Conservation (phyloP, 2,113 vertebrate genomes). For the Catharus bicknelli region DNA sequence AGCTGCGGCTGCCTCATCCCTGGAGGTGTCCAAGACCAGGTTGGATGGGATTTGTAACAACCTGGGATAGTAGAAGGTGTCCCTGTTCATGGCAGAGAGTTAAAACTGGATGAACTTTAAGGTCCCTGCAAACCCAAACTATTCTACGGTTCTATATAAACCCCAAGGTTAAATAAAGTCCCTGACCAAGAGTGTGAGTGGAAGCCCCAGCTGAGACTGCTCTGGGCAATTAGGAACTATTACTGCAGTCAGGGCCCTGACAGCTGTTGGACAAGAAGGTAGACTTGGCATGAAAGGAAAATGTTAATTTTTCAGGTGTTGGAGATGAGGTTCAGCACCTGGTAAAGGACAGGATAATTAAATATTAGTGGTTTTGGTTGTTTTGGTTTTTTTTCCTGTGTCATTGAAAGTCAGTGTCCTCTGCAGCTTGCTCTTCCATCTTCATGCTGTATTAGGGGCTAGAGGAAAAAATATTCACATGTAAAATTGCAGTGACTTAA, state of each 20-base stretch:
- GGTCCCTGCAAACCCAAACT: not conserved
- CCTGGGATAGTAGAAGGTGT: not conserved
- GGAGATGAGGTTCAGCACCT: not conserved
- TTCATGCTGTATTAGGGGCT: not conserved
- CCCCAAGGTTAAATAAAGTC: not conserved
- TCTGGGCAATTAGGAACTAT: not conserved
- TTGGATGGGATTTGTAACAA: accelerated
- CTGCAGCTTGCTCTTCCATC: not conserved
- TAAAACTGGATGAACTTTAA: not conserved
- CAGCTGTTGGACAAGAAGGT: not conserved
- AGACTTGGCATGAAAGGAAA: not conserved
- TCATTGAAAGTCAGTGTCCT: not conserved
- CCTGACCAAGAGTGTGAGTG: not conserved
- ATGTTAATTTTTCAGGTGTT: not conserved
- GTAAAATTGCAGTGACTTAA: not conserved
- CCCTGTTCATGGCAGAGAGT: accelerated
- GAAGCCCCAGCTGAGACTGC: not conserved
- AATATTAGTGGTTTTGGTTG: not conserved
- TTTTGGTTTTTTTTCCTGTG: too few species aligned
- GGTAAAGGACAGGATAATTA: not conserved
- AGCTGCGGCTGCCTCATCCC: not conserved
- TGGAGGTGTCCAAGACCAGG: not conserved
- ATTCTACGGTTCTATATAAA: not conserved
- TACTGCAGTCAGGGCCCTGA: not conserved
- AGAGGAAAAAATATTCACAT: not conserved